Percentiles rank a stretch among this genome's conserved stretches.
These are phyloP conservation scores for Aleiodes leptofemur DNA, from an alignment of 2,888 invertebrate species.

Conservation along the genomic window DNA sequence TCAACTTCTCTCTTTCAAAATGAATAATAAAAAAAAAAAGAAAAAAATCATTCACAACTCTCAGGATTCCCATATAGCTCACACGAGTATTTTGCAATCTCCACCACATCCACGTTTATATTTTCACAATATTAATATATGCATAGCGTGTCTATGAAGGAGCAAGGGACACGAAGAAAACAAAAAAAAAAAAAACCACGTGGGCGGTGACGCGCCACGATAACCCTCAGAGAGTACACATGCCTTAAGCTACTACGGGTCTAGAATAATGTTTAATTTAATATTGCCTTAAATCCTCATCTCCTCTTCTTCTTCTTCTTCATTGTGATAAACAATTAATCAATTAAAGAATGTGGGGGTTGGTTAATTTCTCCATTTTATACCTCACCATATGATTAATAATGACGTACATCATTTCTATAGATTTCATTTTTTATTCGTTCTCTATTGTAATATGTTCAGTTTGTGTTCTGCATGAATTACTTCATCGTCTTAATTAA, in stretches of 20 bases:
- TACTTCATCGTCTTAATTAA: conserved; percentile 7
- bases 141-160: conserved; percentile 34
- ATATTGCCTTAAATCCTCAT: background rate
- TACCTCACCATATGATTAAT: conserved; percentile 25
- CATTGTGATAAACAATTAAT: conserved; percentile 37
- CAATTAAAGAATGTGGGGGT: conserved; percentile 16
- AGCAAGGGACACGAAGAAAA: conserved; percentile 13
- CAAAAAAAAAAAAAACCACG: conserved; percentile 30
- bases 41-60: conserved; percentile 14
- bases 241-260: conserved; percentile 44
- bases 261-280: conserved; percentile 36
- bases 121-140: conserved; percentile 37
- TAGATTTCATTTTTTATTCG: conserved; percentile 6
- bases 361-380: background rate
- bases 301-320: background rate
- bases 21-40: too few species aligned
- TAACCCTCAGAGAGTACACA: conserved; percentile 38
- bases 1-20: background rate
- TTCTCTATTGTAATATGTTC: conserved; percentile 15
- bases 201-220: conserved; percentile 37
- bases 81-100: conserved; percentile 31
- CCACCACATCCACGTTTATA: conserved; percentile 18
- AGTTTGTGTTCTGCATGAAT: conserved; percentile 2
- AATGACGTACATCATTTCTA: conserved; percentile 34
- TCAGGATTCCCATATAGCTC: conserved; percentile 23